Evolutionary conservation across 2,113 vertebrate species (phyloP).

Genomic region (Hirundichthys speculiger): DNA sequence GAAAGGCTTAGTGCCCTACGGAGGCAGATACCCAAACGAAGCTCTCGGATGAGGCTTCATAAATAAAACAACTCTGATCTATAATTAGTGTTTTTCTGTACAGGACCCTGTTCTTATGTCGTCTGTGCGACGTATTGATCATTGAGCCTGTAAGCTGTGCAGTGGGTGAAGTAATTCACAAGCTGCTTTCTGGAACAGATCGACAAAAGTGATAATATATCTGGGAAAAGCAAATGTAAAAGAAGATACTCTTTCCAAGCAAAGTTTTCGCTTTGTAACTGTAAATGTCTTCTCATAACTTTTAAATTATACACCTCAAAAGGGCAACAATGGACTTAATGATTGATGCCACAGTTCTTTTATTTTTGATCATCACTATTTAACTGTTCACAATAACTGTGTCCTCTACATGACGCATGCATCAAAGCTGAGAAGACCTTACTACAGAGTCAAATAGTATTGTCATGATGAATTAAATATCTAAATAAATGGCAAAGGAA

Average conservation of each 20-base stretch:
- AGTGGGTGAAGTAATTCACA: background rate
- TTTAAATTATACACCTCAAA: constrained; percentile 4
- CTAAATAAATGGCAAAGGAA: too few species aligned
- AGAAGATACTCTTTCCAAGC: constrained; percentile 28
- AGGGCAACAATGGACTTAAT: background rate
- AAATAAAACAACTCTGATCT: constrained; percentile 42
- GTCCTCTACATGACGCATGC: too few species aligned
- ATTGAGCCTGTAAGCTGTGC: constrained; percentile 3
- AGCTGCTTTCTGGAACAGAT: constrained; percentile 15
- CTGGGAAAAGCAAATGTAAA: constrained; percentile 3
- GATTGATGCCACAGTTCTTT: background rate
- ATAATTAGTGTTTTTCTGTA: constrained; percentile 61
- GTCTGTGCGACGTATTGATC: constrained; percentile 3
- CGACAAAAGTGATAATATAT: constrained; percentile 22
- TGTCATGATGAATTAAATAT: too few species aligned
- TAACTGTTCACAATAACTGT: too few species aligned
- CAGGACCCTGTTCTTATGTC: constrained; percentile 26
- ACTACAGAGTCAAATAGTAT: too few species aligned
- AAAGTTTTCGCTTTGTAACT: constrained; percentile 15
- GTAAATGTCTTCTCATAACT: constrained; percentile 32
- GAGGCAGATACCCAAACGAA: constrained; percentile 31
- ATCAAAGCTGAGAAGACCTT: too few species aligned
- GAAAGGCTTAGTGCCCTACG: constrained; percentile 40
- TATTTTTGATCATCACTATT: too few species aligned
- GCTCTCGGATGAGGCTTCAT: constrained; percentile 27